Evolutionary conservation across 2,797 vertebrate genomes (phyloP), one percentile per base, ranked within the genome.

Genomic region (Eupleurogrammus muticus): DNA sequence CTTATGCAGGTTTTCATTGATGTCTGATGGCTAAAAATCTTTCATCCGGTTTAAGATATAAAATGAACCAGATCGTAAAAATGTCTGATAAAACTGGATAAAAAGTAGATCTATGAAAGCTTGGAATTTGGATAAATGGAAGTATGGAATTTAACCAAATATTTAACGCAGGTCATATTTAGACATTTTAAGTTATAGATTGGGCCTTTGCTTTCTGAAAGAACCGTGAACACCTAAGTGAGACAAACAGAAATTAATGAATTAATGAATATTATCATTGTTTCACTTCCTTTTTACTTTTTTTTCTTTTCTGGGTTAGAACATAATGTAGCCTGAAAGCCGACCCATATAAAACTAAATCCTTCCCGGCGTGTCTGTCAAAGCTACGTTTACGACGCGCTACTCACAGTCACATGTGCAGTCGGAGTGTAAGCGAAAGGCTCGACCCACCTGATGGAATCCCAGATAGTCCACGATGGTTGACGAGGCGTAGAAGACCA

Each of bases 381-480:
- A 17, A 17, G 40, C 16, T 17, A 12, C 13, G 21, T 20, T 47
- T 10, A 47, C 21, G n/a, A 62, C 8, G 20, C n/a, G 12, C 44
- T 51, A 28, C 24, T 28, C 0, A n/a, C 1, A 38, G 4, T 44
- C 5, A 4, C 10, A n/a, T 50, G 0, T 9, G 20, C 20, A n/a
- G 38, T 1, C 21, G 9, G 38, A 17, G 53, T 11, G n/a, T 11
- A 11, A 47, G 14, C 12, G n/a, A 78, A 52, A 40, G 1, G 13
- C 40, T 44, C 28, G 73, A 73, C 87, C 79, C 66, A 99, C 98
- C 96, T 99, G 98, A 88, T 99, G 97, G 91, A 99, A 99, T 48
- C 98, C 98, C 84, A 99, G 91, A 68, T 99, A 98, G 90, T 99
- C 96, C 82, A 95, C 94, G 20, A 99, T 99, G 3, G 97, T 97